Conservation (phyloP, 2,113 vertebrate species). For the Sinocyclocheilus grahami region DNA sequence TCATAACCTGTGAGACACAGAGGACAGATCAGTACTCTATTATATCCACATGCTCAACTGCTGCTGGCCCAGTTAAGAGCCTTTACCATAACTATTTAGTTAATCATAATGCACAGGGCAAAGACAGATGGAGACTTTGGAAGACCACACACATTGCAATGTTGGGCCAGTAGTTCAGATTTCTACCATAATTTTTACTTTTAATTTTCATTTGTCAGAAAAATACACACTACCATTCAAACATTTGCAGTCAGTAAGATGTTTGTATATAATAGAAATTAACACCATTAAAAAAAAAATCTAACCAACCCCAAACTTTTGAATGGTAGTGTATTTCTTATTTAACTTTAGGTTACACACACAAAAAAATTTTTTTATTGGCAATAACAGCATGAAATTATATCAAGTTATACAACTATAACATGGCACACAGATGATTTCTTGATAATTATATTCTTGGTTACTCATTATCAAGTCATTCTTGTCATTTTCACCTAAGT, state of each 20-base stretch:
- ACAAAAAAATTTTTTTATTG: neutral
- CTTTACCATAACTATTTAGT: neutral
- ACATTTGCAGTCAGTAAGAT: no score
- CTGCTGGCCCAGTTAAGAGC: neutral
- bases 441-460: neutral
- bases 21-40: neutral
- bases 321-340: neutral
- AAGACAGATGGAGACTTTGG: no score
- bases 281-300: no score
- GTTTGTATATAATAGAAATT: no score
- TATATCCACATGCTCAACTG: neutral
- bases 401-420: neutral
- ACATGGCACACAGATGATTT: neutral
- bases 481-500: neutral
- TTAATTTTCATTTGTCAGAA: no score
- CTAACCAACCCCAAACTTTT: neutral
- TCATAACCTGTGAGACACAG: constrained; percentile 83
- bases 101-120: neutral
- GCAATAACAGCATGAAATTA: neutral
- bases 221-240: no score
- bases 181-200: no score
- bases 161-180: no score
- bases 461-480: neutral
- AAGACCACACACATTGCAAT: no score
- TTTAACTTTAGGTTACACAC: neutral